A percentile compares a stretch with the other conserved stretches of the same genome.
These are phyloP conservation scores for Jordanella pulchra DNA, from an alignment of 2,797 vertebrate species.

Conservation along the genomic window DNA sequence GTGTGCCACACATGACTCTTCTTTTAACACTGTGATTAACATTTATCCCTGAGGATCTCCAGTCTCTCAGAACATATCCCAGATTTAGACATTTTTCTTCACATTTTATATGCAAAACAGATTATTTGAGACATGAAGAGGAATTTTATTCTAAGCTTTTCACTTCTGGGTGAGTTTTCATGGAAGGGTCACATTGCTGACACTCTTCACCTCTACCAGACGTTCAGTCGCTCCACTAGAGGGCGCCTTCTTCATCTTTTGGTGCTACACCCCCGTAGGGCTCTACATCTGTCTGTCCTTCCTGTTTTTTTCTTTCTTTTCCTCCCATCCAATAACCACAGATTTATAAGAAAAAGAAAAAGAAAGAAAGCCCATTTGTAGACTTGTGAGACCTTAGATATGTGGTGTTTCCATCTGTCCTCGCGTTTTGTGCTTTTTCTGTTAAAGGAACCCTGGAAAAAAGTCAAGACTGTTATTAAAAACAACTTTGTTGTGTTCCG, in stretches of 20 bases:
- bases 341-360: slow-evolving; percentile 25
- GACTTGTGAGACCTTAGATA: background rate
- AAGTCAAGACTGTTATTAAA: slow-evolving; percentile 37
- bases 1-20: too few species aligned
- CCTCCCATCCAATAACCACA: slow-evolving; percentile 19
- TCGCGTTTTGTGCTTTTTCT: slow-evolving; percentile 18
- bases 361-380: background rate
- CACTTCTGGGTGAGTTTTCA: slow-evolving; percentile 1
- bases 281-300: background rate
- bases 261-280: slow-evolving; percentile 52
- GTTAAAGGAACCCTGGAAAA: slow-evolving; percentile 17
- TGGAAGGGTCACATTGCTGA: slow-evolving; percentile 38
- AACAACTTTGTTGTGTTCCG: slow-evolving; percentile 23
- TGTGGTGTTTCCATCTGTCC: slow-evolving; percentile 26
- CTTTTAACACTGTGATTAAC: background rate
- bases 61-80: background rate
- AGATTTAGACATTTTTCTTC: background rate
- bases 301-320: slow-evolving; percentile 8
- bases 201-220: slow-evolving; percentile 36
- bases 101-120: background rate
- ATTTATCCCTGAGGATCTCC: background rate
- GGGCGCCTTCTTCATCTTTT: slow-evolving; percentile 41
- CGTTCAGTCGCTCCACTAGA: slow-evolving; percentile 3
- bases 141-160: background rate
- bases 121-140: background rate